Conservation (phyloP, 64 coral and sea anemone genomes). For the Platygyra sinensis region DNA sequence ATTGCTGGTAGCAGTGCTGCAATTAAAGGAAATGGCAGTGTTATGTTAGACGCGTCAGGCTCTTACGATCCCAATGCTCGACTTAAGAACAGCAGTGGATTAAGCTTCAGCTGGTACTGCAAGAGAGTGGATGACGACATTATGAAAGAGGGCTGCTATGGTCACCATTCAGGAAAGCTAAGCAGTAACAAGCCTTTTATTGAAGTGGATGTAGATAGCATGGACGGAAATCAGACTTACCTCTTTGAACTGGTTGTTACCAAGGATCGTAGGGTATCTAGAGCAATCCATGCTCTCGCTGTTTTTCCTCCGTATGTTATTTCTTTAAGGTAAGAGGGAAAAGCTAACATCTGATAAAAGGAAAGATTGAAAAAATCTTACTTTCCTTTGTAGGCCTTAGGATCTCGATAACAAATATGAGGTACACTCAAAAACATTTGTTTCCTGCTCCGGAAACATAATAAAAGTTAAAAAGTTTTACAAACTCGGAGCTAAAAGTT, state of each 20-base stretch:
- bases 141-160: background rate
- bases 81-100: background rate
- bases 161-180: background rate
- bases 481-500: too few relatives aligned
- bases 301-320: background rate
- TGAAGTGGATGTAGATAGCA: slow-evolving; percentile 29
- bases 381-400: background rate
- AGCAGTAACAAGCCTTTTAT: background rate
- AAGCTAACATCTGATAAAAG: background rate
- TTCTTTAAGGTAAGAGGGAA: background rate
- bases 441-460: too few relatives aligned
- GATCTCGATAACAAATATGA: too few relatives aligned
- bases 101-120: slow-evolving; percentile 46
- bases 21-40: slow-evolving; percentile 20
- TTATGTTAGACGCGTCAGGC: slow-evolving; percentile 21
- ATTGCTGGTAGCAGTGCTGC: background rate
- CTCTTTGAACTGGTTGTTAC: slow-evolving; percentile 9
- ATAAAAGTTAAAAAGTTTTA: too few relatives aligned
- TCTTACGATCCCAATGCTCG: slow-evolving; percentile 31
- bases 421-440: too few relatives aligned
- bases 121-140: background rate
- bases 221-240: slow-evolving; percentile 41
- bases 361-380: background rate
- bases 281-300: background rate
- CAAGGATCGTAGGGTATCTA: slow-evolving; percentile 15